Evolutionary conservation across 35 echinoderm and acorn worm genomes (phyloP), one percentile per base, ranked within the genome.

Genomic region (Stichopus chloronotus): DNA sequence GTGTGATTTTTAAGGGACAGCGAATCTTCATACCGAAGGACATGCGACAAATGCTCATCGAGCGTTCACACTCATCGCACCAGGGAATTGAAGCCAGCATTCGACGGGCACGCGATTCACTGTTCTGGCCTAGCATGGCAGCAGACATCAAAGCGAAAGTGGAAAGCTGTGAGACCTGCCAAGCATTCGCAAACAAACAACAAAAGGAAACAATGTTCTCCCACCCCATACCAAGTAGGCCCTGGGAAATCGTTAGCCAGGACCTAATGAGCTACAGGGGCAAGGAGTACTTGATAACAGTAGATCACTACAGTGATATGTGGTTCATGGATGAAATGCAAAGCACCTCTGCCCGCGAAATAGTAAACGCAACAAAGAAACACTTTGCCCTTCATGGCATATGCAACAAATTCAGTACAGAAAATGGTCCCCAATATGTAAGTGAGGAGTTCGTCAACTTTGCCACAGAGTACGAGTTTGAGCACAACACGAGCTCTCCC

Each of bases 111-210:
- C 59, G 90, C 54, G 93, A 97, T 65, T 83, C 87, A 5, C 78
- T 97, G 7, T 96, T 91, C 78, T 96, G 92, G 95, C 88, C 77
- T 19, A 85, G 94, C 10, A 95, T 95, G 91, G 12, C 69, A 81
- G 69, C 72, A 16, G 84, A 95, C 30, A 88, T 93, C 16, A 93
- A 88, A 78, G 78, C 77, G 25, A 60, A 23, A 71, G 81, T 96
- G 8, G 59, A 22, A 30, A 79, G 71, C n/a, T 96, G 95, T 84
- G 87, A 79, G 6, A 55, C 60, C 9, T 96, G 95, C 78, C 88
- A 94, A 58, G 69, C n/a, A 78, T 87, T 65, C 55, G 24, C 55
- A 58, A 24, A 58, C 80, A 94, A 91, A 25, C 94, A 95, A 52
- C 94, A 93, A 59, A 96, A 92, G 63, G 78, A 94, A 87, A 90